Evolutionary conservation across 2,113 vertebrate genomes (phyloP).

Genomic region (Tetrao urogallus): DNA sequence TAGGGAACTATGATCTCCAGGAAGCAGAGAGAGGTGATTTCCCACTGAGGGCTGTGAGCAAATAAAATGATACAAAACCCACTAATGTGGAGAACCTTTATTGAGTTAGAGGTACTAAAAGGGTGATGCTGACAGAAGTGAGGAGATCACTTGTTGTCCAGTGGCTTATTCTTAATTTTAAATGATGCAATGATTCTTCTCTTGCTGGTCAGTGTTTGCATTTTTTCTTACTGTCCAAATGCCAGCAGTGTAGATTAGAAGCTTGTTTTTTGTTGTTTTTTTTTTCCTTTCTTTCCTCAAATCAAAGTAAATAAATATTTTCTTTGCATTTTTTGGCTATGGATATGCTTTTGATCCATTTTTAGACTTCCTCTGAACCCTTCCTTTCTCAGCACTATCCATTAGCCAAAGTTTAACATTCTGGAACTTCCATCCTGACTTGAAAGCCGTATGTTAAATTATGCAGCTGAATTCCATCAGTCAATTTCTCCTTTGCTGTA

Average conservation of each 20-base stretch:
- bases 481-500: conserved; percentile 79
- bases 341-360: conserved; percentile 1
- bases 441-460: conserved; percentile 72
- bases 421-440: conserved; percentile 66
- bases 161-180: neutral
- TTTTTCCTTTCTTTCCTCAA: neutral
- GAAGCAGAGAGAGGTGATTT: neutral
- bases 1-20: neutral
- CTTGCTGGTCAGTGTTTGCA: rapidly evolving
- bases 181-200: rapidly evolving
- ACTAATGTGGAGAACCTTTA: neutral
- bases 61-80: neutral
- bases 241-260: neutral
- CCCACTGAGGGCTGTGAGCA: neutral
- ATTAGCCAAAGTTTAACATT: conserved; percentile 63
- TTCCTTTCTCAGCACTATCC: neutral
- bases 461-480: conserved; percentile 75
- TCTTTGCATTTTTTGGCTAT: neutral
- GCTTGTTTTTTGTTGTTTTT: neutral
- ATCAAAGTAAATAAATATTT: conserved; percentile 6
- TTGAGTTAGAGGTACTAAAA: neutral
- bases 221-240: neutral
- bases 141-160: neutral
- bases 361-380: neutral
- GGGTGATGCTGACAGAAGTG: neutral